Percentiles rank a stretch among this genome's conserved stretches.
These are phyloP conservation scores for Papilio dardanus DNA, from an alignment of 1,140 invertebrate species.

Conservation along the genomic window DNA sequence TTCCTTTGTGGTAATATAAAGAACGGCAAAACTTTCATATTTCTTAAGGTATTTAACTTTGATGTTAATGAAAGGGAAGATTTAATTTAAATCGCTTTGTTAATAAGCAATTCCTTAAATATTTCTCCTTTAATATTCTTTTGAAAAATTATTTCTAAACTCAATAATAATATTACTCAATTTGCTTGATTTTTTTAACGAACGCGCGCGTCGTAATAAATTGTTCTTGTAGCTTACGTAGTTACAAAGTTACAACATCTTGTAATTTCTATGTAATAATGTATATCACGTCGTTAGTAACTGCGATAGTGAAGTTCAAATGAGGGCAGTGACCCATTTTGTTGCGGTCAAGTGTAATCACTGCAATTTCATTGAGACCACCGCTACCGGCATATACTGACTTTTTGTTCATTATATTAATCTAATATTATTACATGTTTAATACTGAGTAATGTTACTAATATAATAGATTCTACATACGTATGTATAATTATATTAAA, in stretches of 20 bases:
- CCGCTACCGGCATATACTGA: background rate
- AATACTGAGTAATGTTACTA: background rate
- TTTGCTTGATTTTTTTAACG: too few species aligned
- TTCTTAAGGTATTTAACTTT: background rate
- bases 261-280: background rate
- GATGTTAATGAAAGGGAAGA: background rate
- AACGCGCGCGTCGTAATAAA: too few species aligned
- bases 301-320: slow-evolving; percentile 51
- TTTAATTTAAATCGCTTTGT: background rate
- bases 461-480: background rate
- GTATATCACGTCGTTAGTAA: slow-evolving; percentile 25
- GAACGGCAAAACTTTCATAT: slow-evolving; percentile 5
- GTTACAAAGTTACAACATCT: background rate
- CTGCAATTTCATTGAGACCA: background rate
- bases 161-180: too few species aligned
- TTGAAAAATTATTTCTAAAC: too few species aligned
- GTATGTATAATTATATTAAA: too few species aligned
- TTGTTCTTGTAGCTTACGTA: background rate
- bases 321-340: slow-evolving; percentile 55
- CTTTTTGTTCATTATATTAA: slow-evolving; percentile 6
- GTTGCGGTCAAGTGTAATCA: slow-evolving; percentile 51
- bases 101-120: background rate
- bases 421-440: background rate
- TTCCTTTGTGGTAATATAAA: background rate
- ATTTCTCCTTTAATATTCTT: too few species aligned